Percentiles rank a stretch among this genome's conserved stretches.
These are phyloP conservation scores for Botia almorhae DNA, from an alignment of 2,797 vertebrate species.

Conservation along the genomic window DNA sequence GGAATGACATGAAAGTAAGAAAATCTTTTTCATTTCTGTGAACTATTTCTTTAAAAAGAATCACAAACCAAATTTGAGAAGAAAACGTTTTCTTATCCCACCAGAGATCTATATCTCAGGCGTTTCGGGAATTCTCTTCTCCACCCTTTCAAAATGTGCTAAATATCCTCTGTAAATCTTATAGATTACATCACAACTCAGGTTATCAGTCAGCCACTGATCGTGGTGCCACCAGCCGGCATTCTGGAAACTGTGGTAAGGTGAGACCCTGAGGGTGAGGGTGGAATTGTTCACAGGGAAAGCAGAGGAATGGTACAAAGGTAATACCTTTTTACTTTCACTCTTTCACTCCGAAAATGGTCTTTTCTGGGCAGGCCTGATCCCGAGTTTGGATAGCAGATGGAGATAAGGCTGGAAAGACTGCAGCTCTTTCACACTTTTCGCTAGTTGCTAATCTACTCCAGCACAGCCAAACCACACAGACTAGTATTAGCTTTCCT, in stretches of 20 bases:
- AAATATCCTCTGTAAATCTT: constrained; percentile 26
- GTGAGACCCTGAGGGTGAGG: neutral
- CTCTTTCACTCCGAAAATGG: constrained; percentile 58
- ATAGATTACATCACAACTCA: constrained; percentile 29
- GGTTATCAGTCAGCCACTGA: constrained; percentile 32
- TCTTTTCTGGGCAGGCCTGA: constrained; percentile 55
- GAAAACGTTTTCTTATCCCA: neutral
- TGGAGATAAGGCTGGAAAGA: constrained; percentile 67
- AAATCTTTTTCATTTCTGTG: neutral
- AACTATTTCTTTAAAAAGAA: neutral
- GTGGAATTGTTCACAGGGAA: constrained; percentile 2
- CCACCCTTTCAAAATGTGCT: neutral
- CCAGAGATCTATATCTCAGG: neutral
- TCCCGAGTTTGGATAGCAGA: constrained; percentile 40
- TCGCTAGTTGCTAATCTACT: constrained; percentile 63
- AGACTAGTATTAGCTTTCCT: constrained; percentile 73
- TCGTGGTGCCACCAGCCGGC: constrained; percentile 29
- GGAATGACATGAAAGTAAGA: neutral
- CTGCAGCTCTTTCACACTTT: constrained; percentile 67
- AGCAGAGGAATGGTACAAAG: constrained; percentile 7
- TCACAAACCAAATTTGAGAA: neutral
- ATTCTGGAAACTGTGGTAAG: constrained; percentile 27
- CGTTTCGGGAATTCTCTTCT: neutral
- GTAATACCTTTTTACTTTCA: constrained; percentile 24
- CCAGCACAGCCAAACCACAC: constrained; percentile 64